Conservation (phyloP, 2,888 invertebrate species). For the Cryptophagus acutangulus region DNA sequence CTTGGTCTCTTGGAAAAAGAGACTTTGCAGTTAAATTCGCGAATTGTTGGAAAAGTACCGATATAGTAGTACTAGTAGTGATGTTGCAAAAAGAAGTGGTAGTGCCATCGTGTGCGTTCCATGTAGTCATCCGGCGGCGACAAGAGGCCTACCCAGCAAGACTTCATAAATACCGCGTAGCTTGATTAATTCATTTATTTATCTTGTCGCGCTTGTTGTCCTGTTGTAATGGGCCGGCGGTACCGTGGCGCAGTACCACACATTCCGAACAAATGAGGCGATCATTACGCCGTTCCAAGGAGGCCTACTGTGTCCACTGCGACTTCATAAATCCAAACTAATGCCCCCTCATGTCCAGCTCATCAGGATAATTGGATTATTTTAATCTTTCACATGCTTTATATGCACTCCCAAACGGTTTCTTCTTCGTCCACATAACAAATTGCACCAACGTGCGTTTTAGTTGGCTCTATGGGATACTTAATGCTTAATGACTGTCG, state of each 20-base stretch:
- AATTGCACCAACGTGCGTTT: conserved; percentile 17
- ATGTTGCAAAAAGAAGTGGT: too few species aligned
- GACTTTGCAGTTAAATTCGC: too few species aligned
- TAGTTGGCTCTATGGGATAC: conserved; percentile 15
- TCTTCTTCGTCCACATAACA: too few species aligned
- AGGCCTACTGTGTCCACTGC: conserved; percentile 25
- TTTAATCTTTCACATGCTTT: conserved; percentile 27
- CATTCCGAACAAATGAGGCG: conserved; percentile 37
- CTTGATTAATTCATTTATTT: conserved; percentile 37
- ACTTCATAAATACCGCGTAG: conserved; percentile 29
- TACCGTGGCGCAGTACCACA: conserved; percentile 17
- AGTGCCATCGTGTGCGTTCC: conserved; percentile 20
- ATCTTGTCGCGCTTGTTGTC: conserved; percentile 33
- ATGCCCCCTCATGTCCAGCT: conserved; percentile 30
- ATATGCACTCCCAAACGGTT: conserved; percentile 14
- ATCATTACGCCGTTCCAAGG: conserved; percentile 30
- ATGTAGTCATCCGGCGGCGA: conserved; percentile 26
- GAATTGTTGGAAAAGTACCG: too few species aligned
- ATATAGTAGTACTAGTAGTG: too few species aligned
- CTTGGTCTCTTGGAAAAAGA: too few species aligned
- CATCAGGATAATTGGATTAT: conserved; percentile 36
- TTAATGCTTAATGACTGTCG: conserved; percentile 12
- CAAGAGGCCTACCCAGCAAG: conserved; percentile 24
- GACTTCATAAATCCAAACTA: conserved; percentile 33
- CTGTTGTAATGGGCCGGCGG: conserved; percentile 24